These are phyloP conservation scores for Desoria tigrina DNA, from an alignment of 2,888 invertebrate genomes.

Conservation along the genomic window DNA sequence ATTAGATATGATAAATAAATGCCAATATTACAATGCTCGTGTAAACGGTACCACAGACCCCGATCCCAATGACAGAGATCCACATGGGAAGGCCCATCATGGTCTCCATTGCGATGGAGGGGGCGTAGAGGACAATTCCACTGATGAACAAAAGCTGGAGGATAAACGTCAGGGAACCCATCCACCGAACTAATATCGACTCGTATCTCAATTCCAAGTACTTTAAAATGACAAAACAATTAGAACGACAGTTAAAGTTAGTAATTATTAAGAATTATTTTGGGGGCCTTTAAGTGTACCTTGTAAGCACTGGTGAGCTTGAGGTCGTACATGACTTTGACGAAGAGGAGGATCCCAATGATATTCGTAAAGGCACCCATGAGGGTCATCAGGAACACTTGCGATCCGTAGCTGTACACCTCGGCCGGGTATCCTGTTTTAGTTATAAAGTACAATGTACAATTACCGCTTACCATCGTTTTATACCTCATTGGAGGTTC, in stretches of 20 bases:
- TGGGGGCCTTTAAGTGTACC: constrained; percentile 17
- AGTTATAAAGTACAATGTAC: constrained; percentile 1
- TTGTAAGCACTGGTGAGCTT: constrained; percentile 49
- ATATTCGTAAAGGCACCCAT: constrained; percentile 28
- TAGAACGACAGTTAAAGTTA: too few relatives aligned
- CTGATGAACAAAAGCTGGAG: constrained; percentile 38
- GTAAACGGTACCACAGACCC: constrained; percentile 55
- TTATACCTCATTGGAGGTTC: too few relatives aligned
- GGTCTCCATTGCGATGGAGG: constrained; percentile 47
- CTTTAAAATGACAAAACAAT: constrained; percentile 21
- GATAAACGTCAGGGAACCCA: constrained; percentile 46
- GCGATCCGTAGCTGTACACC: constrained; percentile 46
- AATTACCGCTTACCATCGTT: constrained; percentile 1
- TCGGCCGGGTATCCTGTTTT: constrained; percentile 49
- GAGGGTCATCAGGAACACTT: constrained; percentile 39
- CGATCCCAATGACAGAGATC: constrained; percentile 40
- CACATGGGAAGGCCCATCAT: constrained; percentile 42
- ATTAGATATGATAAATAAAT: background rate
- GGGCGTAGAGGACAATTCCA: constrained; percentile 49
- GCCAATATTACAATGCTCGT: constrained; percentile 56
- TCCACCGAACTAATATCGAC: constrained; percentile 38
- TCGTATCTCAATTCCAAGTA: constrained; percentile 49
- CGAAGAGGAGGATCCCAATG: constrained; percentile 33
- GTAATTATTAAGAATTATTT: background rate
- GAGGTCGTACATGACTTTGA: constrained; percentile 44